Evolutionary conservation across 2,113 vertebrate genomes (phyloP).

Genomic region (Pseudorhombus dupliciocellatus): DNA sequence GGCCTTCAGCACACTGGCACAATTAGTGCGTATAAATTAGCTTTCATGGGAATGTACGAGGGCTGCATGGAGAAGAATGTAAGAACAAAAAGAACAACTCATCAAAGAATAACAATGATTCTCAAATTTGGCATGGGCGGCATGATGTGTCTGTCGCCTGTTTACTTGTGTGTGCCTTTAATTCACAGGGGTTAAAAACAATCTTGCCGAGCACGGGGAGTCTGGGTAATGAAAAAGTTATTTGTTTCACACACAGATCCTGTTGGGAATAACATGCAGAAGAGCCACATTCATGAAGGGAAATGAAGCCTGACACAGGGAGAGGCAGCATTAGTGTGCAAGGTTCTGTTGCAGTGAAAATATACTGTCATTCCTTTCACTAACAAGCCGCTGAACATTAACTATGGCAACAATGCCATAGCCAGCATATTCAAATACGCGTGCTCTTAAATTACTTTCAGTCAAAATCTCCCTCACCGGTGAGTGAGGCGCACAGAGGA

Average conservation of each 20-base stretch:
- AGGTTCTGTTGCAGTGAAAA: not conserved
- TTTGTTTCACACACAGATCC: constrained; percentile 49
- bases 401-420: constrained; percentile 25
- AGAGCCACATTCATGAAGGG: constrained; percentile 14
- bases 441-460: constrained; percentile 29
- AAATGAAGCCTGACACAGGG: not conserved
- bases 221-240: constrained; percentile 59
- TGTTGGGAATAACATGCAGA: constrained; percentile 42
- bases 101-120: constrained; percentile 27
- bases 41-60: no score
- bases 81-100: constrained; percentile 31
- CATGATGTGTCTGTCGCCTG: not conserved
- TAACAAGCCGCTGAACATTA: constrained; percentile 23
- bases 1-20: no score
- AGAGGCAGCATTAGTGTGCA: constrained; percentile 1
- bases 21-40: no score
- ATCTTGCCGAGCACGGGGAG: constrained; percentile 48
- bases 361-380: not conserved
- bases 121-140: not conserved
- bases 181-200: constrained; percentile 46
- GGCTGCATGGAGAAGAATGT: not conserved
- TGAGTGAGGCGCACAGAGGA: constrained; percentile 8
- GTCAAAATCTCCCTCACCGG: constrained; percentile 24
- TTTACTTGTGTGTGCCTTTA: constrained; percentile 11
- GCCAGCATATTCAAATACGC: constrained; percentile 15